Conservation (phyloP, 2,113 vertebrate species). For the Ramphastos sulfuratus region DNA sequence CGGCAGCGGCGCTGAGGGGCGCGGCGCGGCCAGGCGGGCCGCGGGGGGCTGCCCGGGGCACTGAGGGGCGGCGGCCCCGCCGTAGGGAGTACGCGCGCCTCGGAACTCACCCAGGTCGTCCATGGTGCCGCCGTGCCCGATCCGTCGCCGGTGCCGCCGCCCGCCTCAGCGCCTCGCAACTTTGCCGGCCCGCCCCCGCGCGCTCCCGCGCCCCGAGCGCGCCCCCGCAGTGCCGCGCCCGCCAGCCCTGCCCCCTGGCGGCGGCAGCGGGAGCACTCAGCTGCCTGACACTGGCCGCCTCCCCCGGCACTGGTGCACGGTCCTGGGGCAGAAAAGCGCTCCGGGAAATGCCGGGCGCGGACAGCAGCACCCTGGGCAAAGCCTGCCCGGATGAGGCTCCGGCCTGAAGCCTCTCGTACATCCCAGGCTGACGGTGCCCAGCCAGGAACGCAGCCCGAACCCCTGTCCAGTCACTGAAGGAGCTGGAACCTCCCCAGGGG, state of each 20-base stretch:
- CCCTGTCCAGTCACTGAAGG: rapidly evolving
- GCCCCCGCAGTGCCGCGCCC: not conserved
- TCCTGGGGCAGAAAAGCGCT: too few relatives aligned
- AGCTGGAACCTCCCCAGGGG: not conserved
- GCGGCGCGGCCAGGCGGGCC: not conserved
- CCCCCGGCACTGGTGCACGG: not conserved
- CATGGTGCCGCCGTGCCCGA: not conserved
- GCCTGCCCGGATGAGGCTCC: not conserved
- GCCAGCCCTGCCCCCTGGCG: not conserved
- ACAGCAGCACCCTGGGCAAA: not conserved
- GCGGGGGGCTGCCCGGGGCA: too few relatives aligned
- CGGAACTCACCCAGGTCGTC: not conserved
- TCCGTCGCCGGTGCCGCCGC: not conserved
- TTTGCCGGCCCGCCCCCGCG: not conserved
- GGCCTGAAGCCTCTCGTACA: not conserved
- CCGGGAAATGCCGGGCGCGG: not conserved
- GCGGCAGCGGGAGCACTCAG: not conserved
- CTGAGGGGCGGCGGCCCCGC: not conserved
- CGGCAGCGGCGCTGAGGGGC: not conserved
- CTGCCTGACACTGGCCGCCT: not conserved
- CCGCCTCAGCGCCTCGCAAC: not conserved
- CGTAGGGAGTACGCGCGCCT: not conserved
- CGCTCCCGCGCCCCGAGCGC: not conserved
- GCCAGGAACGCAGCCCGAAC: not conserved
- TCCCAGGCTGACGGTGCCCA: not conserved